Percentiles rank a stretch among this genome's conserved stretches.
phyloP scores from a whole-genome alignment of 2,113 vertebrate genomes.

The Indicator indicator region DNA sequence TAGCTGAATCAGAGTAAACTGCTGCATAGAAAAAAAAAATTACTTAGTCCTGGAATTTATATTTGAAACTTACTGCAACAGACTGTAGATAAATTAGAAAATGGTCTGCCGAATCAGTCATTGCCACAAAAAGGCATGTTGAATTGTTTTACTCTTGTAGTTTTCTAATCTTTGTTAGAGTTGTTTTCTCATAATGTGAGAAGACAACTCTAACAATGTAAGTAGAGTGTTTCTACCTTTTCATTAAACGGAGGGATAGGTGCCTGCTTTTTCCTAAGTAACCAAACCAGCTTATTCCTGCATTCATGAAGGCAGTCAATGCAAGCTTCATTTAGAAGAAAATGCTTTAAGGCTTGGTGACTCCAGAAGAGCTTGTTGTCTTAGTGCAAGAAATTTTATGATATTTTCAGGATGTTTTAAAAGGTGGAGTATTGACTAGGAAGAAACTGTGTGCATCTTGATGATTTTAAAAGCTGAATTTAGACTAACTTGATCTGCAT shows the following conservation, averaged over 20 bases:
- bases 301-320: not conserved
- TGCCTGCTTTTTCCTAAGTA: not conserved
- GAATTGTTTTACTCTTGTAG: constrained; percentile 17
- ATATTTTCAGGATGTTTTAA: not conserved
- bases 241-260: not conserved
- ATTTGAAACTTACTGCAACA: not conserved
- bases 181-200: not conserved
- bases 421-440: not conserved
- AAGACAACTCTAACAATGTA: not conserved
- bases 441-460: not conserved
- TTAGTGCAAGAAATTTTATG: not conserved
- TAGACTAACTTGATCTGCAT: not conserved
- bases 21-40: not conserved
- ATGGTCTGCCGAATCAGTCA: not conserved
- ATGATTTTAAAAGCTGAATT: not conserved
- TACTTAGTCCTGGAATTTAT: not conserved
- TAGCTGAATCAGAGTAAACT: not conserved
- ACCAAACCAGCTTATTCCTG: not conserved
- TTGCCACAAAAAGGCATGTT: not conserved
- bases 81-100: not conserved
- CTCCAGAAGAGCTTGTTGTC: not conserved
- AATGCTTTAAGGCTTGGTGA: not conserved
- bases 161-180: not conserved
- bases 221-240: not conserved
- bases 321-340: not conserved